Conservation (phyloP, 2,113 vertebrate genomes). For the Megaleporinus macrocephalus region DNA sequence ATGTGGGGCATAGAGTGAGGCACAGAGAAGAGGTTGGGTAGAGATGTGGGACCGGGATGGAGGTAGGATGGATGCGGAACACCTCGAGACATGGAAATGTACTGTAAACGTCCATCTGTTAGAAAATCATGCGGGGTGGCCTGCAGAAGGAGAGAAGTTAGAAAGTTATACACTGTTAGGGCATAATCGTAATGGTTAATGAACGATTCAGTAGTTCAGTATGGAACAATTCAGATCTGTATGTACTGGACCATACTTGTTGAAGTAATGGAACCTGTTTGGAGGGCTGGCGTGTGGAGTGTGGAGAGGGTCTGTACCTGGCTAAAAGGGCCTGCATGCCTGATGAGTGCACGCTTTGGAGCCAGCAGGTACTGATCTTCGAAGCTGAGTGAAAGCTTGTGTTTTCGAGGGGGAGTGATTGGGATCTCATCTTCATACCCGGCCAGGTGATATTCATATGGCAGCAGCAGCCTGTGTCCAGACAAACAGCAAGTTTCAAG, state of each 20-base stretch:
- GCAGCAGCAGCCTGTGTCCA: constrained; percentile 70
- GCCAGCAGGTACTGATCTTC: constrained; percentile 53
- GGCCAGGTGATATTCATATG: constrained; percentile 73
- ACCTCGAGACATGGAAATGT: constrained; percentile 49
- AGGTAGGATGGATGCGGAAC: constrained; percentile 39
- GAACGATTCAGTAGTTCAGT: not conserved
- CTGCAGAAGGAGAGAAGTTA: not conserved
- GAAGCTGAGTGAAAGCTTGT: constrained; percentile 56
- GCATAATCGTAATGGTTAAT: too few species aligned
- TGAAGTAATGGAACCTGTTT: too few species aligned
- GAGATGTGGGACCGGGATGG: constrained; percentile 12
- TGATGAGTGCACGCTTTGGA: constrained; percentile 55
- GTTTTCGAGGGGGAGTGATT: constrained; percentile 47
- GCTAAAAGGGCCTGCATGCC: constrained; percentile 21
- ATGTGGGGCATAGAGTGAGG: constrained; percentile 19
- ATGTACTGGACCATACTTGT: too few species aligned
- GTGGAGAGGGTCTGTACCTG: constrained; percentile 60
- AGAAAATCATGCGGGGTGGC: constrained; percentile 47
- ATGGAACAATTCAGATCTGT: too few species aligned
- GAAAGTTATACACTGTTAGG: too few species aligned
- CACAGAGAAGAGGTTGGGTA: constrained; percentile 50
- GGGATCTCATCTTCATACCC: constrained; percentile 63
- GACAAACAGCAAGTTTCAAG: not conserved
- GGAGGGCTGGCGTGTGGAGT: too few species aligned
- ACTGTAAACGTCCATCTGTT: constrained; percentile 1